These are phyloP conservation scores for Onychomys arenicola DNA, from an alignment of 2,797 vertebrate species.

Conservation along the genomic window DNA sequence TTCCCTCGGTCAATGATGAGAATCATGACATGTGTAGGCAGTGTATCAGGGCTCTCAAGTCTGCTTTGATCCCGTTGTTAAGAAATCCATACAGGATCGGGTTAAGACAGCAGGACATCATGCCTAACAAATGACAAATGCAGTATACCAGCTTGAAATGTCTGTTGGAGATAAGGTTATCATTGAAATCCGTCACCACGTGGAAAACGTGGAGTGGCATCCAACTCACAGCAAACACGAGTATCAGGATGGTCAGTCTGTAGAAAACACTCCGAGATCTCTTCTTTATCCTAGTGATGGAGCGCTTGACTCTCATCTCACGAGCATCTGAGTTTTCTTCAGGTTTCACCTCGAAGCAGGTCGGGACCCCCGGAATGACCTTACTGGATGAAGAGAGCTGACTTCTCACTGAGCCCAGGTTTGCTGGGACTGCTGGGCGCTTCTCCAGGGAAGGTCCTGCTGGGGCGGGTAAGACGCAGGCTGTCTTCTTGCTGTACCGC, in stretches of 20 bases:
- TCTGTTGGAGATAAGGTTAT: constrained; percentile 91
- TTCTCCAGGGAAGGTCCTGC: constrained; percentile 78
- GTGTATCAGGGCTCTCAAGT: constrained; percentile 89
- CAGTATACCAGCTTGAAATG: constrained; percentile 92
- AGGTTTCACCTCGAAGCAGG: constrained; percentile 90
- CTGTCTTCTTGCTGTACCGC: constrained; percentile 89
- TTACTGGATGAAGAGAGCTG: constrained; percentile 86
- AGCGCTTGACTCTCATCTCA: constrained; percentile 83
- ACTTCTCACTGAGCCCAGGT: constrained; percentile 82
- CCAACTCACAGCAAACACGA: constrained; percentile 91
- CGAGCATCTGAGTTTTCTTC: constrained; percentile 86
- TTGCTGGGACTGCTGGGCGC: constrained; percentile 81
- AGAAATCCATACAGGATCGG: constrained; percentile 92
- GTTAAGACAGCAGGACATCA: constrained; percentile 92
- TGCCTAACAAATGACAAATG: constrained; percentile 91
- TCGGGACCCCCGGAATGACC: constrained; percentile 89
- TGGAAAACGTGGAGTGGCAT: constrained; percentile 92
- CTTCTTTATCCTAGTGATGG: constrained; percentile 87
- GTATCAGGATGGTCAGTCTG: constrained; percentile 89
- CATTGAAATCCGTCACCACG: constrained; percentile 91
- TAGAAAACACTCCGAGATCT: constrained; percentile 90
- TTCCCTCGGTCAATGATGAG: constrained; percentile 66
- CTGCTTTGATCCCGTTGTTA: constrained; percentile 91
- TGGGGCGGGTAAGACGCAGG: constrained; percentile 88
- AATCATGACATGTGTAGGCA: constrained; percentile 88